Evolutionary conservation across 64 coral and sea anemone species (phyloP).

Genomic region (Montipora foliosa): DNA sequence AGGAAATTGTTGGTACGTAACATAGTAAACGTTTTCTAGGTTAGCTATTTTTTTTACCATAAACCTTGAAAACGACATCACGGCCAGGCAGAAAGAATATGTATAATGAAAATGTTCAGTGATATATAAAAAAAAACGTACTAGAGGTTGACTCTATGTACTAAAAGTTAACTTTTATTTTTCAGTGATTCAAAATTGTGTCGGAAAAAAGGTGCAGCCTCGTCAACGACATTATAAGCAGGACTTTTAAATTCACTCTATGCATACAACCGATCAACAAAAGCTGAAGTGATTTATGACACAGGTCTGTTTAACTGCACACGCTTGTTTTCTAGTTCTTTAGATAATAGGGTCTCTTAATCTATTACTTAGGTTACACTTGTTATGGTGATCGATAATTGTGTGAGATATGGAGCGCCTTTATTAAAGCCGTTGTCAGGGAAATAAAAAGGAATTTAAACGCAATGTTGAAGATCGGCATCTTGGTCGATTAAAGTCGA

Average conservation of each 20-base stretch:
- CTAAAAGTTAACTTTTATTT: not conserved
- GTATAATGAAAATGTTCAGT: slow-evolving; percentile 40
- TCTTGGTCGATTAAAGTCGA: no score
- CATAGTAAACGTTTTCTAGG: not conserved
- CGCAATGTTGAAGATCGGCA: no score
- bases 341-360: not conserved
- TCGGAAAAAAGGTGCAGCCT: not conserved
- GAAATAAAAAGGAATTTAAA: slow-evolving; percentile 16
- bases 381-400: slow-evolving; percentile 3
- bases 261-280: not conserved
- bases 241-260: not conserved
- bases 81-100: slow-evolving; percentile 53
- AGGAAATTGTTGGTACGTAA: slow-evolving; percentile 10
- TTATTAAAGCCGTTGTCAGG: slow-evolving; percentile 13
- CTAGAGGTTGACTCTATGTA: no score
- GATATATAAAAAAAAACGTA: not conserved
- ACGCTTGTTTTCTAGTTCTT: not conserved
- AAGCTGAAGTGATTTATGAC: not conserved
- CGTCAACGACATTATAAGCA: not conserved
- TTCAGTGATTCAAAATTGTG: slow-evolving; percentile 35
- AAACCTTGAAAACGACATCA: slow-evolving; percentile 58
- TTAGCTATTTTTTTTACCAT: slow-evolving; percentile 39
- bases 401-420: not conserved
- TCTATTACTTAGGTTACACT: not conserved
- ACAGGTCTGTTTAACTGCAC: not conserved